Percentiles rank a stretch among this genome's conserved stretches.
Conservation (phyloP, 1,140 invertebrate species). For the Batillaria attramentaria region DNA sequence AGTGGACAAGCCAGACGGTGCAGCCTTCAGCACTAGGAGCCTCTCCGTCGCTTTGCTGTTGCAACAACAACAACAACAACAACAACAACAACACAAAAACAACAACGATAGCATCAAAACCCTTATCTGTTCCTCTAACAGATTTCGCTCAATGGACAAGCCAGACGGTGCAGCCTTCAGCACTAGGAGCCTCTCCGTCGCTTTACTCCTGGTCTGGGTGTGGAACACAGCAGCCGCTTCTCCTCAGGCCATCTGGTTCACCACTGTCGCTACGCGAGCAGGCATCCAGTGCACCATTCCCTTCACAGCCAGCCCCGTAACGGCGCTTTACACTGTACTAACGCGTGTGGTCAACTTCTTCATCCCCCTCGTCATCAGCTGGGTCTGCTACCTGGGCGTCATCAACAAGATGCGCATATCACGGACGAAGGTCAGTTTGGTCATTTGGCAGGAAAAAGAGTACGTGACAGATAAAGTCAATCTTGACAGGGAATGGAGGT, state of each 20-base stretch:
- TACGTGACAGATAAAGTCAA: too few species aligned
- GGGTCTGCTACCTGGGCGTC: conserved; percentile 3
- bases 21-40: not conserved
- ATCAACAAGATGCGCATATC: not conserved
- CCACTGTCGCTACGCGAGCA: not conserved
- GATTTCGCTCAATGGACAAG: conserved; percentile 1
- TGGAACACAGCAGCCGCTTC: not conserved
- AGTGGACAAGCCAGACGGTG: not conserved
- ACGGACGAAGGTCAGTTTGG: not conserved
- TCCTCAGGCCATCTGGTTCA: conserved; percentile 6
- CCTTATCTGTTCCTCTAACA: too few species aligned
- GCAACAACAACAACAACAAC: too few species aligned
- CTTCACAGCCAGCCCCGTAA: not conserved
- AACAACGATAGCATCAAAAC: too few species aligned
- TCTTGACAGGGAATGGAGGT: too few species aligned
- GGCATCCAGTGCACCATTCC: not conserved
- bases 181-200: not conserved
- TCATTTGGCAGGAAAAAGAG: too few species aligned
- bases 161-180: not conserved
- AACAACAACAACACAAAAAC: too few species aligned
- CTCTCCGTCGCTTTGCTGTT: not conserved
- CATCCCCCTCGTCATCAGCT: not conserved
- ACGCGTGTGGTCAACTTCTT: conserved; percentile 4
- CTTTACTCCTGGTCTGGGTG: not conserved
- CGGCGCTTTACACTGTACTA: not conserved